These are phyloP conservation scores for Bilobella aurantiaca DNA, from an alignment of 1,140 invertebrate species.

Conservation along the genomic window DNA sequence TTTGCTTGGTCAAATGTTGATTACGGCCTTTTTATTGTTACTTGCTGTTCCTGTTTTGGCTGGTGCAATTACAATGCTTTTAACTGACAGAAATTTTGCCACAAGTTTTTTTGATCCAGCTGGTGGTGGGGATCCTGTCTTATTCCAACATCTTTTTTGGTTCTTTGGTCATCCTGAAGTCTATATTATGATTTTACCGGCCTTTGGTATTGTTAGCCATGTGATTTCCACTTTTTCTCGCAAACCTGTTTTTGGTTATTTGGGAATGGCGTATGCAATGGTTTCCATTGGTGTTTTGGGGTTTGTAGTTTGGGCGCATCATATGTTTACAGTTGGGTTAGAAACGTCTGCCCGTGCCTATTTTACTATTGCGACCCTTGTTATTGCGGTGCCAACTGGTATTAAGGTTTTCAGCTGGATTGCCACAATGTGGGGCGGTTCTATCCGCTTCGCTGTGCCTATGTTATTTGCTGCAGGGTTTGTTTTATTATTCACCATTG, in stretches of 20 bases:
- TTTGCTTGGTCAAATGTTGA: conserved; percentile 54
- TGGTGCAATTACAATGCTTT: conserved; percentile 59
- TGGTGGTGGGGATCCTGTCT: conserved; percentile 44
- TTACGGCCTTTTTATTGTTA: conserved; percentile 55
- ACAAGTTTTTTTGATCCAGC: conserved; percentile 45
- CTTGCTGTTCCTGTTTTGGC: conserved; percentile 58
- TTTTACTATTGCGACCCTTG: too few species aligned
- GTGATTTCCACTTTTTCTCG: conserved; percentile 36
- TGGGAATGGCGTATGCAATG: conserved; percentile 43
- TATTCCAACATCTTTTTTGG: conserved; percentile 49
- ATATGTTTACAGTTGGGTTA: too few species aligned
- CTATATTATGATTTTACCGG: conserved; percentile 56
- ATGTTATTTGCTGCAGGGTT: too few species aligned
- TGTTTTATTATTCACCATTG: too few species aligned
- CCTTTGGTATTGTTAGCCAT: conserved; percentile 41
- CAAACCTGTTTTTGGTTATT: conserved; percentile 38
- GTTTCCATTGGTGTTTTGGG: too few species aligned
- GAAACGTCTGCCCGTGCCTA: too few species aligned
- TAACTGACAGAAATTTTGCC: conserved; percentile 47
- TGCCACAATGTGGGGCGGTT: too few species aligned
- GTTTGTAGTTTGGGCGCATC: too few species aligned
- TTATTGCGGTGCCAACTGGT: too few species aligned
- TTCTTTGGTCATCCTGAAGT: conserved; percentile 55
- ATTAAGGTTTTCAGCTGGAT: too few species aligned
- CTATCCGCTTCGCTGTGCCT: too few species aligned